These are phyloP conservation scores for Montipora efflorescens DNA, from an alignment of 64 coral and sea anemone species.

Conservation along the genomic window DNA sequence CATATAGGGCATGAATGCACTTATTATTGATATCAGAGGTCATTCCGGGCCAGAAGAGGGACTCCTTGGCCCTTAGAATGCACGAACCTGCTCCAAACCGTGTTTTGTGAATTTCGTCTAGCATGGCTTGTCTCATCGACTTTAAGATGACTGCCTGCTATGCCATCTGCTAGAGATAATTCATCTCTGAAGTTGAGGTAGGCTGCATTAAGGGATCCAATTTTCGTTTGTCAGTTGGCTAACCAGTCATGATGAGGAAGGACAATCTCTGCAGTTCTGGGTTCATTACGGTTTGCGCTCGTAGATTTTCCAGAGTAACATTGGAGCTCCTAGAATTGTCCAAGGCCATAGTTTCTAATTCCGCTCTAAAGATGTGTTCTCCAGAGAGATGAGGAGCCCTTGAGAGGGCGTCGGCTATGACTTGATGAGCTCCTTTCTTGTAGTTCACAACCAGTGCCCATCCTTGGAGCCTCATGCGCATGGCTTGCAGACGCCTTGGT, in stretches of 20 bases:
- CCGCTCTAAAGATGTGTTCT: slow-evolving; percentile 9
- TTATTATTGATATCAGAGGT: no score
- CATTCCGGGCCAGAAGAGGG: no score
- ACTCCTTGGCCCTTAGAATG: no score
- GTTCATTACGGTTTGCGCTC: slow-evolving; percentile 2
- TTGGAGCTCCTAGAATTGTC: neutral
- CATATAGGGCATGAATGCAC: no score
- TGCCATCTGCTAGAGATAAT: slow-evolving; percentile 11
- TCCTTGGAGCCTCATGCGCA: slow-evolving; percentile 19
- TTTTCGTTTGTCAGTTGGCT: neutral
- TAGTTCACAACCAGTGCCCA: slow-evolving; percentile 9
- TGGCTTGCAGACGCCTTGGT: neutral
- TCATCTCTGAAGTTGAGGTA: slow-evolving; percentile 39
- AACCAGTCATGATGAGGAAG: slow-evolving; percentile 2
- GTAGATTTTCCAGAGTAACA: neutral
- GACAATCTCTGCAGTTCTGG: slow-evolving; percentile 1
- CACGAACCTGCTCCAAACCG: neutral
- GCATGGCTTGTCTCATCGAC: slow-evolving; percentile 21
- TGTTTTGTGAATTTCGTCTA: neutral
- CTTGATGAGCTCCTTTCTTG: slow-evolving; percentile 12
- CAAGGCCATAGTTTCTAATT: slow-evolving; percentile 17
- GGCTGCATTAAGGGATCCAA: neutral
- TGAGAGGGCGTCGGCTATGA: neutral
- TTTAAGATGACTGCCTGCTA: slow-evolving; percentile 18
- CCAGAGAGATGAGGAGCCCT: slow-evolving; percentile 8